These are phyloP conservation scores for Caradrina clavipalpis DNA, from an alignment of 2,888 invertebrate genomes.

Conservation along the genomic window DNA sequence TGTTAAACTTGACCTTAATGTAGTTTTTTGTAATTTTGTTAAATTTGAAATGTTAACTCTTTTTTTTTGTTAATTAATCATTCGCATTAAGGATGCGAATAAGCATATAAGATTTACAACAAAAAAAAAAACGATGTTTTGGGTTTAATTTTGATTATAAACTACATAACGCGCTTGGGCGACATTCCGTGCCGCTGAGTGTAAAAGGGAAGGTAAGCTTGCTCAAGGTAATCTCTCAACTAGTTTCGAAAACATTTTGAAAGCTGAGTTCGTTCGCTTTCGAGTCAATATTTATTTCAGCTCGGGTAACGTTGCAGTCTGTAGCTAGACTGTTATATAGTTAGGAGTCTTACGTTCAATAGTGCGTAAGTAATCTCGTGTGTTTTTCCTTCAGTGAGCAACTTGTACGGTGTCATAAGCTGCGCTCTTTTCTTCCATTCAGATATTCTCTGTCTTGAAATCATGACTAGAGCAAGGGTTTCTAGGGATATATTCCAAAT, in stretches of 20 bases:
- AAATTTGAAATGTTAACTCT: too few relatives aligned
- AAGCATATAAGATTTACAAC: too few relatives aligned
- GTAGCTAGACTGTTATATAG: slow-evolving; percentile 10
- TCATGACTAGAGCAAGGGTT: background rate
- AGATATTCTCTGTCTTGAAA: slow-evolving; percentile 27
- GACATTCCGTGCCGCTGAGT: too few relatives aligned
- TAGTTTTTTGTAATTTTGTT: too few relatives aligned
- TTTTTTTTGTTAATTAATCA: too few relatives aligned
- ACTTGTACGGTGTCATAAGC: slow-evolving; percentile 57
- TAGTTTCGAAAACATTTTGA: slow-evolving; percentile 1
- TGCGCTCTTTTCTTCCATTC: slow-evolving; percentile 43
- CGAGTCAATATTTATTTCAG: slow-evolving; percentile 11
- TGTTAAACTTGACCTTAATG: too few relatives aligned
- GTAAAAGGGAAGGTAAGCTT: slow-evolving; percentile 40
- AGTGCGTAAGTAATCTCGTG: slow-evolving; percentile 46
- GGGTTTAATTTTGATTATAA: too few relatives aligned
- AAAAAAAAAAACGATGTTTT: too few relatives aligned
- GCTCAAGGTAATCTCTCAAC: slow-evolving; percentile 19
- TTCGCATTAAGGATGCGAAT: too few relatives aligned
- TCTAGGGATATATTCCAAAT: background rate
- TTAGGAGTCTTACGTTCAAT: slow-evolving; percentile 41
- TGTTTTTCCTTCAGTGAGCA: slow-evolving; percentile 43
- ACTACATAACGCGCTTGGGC: too few relatives aligned
- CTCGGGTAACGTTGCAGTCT: background rate
- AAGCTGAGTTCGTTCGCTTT: slow-evolving; percentile 2